Percentiles rank a stretch among this genome's conserved stretches.
phyloP scores from a whole-genome alignment of 2,113 vertebrate species.

The Kryptolebias marmoratus region DNA sequence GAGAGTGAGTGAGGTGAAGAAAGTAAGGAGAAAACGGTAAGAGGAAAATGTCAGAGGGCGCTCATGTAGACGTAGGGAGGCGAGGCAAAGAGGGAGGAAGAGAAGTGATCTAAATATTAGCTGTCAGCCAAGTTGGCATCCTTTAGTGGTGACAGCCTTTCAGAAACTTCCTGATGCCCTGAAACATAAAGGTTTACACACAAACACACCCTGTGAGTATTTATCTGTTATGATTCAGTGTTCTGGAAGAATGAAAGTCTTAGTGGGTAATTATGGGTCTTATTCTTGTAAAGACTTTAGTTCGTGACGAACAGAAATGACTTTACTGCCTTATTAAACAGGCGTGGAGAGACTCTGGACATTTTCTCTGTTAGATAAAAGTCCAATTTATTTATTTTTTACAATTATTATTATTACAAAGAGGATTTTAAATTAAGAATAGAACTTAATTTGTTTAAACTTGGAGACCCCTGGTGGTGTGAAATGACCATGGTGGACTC shows the following conservation, averaged over 20 bases:
- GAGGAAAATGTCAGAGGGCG: neutral
- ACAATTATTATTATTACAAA: neutral
- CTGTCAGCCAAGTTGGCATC: constrained; percentile 7
- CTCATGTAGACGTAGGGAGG: neutral
- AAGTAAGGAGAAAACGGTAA: too few species aligned
- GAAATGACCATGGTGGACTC: neutral
- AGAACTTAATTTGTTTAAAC: neutral
- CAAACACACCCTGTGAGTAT: neutral
- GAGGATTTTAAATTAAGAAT: neutral
- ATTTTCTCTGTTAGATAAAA: neutral
- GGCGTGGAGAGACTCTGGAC: neutral
- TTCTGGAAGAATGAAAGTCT: neutral
- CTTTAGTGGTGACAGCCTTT: constrained; percentile 30
- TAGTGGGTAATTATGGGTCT: neutral
- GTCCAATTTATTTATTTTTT: neutral
- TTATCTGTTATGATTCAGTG: neutral
- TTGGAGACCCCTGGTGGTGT: constrained; percentile 46
- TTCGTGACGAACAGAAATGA: neutral
- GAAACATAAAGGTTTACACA: constrained; percentile 27
- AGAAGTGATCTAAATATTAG: constrained; percentile 8
- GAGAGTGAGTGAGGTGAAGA: neutral
- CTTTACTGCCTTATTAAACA: neutral
- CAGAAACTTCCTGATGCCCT: constrained; percentile 60
- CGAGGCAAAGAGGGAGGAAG: constrained; percentile 7
- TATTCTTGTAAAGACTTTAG: neutral